A percentile compares a stretch with the other conserved stretches of the same genome.
phyloP scores from a whole-genome alignment of 2,888 invertebrate species.

The Cerastoderma edule region DNA sequence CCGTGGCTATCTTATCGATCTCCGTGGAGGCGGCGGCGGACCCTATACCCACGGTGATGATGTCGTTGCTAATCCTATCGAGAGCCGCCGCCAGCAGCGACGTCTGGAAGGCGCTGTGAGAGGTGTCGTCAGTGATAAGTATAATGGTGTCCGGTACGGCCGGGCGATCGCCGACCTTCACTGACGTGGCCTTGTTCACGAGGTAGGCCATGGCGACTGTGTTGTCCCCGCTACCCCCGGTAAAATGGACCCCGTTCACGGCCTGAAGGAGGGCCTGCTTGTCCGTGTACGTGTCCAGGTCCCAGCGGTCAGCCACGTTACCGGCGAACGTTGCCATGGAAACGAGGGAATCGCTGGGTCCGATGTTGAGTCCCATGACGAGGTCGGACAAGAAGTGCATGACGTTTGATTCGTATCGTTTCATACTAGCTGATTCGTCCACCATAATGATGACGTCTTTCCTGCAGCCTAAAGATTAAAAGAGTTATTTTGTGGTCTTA shows the following conservation, averaged over 20 bases:
- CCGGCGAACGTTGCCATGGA: slow-evolving; percentile 30
- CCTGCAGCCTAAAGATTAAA: slow-evolving; percentile 29
- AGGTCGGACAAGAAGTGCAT: slow-evolving; percentile 8
- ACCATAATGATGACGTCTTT: slow-evolving; percentile 26
- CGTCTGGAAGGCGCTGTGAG: background rate
- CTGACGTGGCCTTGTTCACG: slow-evolving; percentile 3
- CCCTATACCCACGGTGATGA: slow-evolving; percentile 25
- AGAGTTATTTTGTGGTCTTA: background rate
- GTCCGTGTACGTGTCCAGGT: slow-evolving; percentile 6
- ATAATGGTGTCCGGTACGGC: slow-evolving; percentile 22
- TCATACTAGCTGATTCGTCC: slow-evolving; percentile 24
- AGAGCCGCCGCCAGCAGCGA: background rate
- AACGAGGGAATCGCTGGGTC: slow-evolving; percentile 16
- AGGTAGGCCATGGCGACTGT: slow-evolving; percentile 12
- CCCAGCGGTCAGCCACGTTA: background rate
- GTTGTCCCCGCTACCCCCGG: slow-evolving; percentile 23
- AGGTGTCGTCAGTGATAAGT: slow-evolving; percentile 19
- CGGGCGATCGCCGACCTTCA: slow-evolving; percentile 6
- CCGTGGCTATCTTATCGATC: slow-evolving; percentile 22
- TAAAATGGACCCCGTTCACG: background rate
- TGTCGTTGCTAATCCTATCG: background rate
- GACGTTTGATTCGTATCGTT: background rate
- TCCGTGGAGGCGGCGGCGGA: background rate
- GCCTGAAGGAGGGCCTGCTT: slow-evolving; percentile 6
- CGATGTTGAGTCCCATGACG: background rate